phyloP scores from a whole-genome alignment of 2,113 vertebrate species.

The Numenius arquata region DNA sequence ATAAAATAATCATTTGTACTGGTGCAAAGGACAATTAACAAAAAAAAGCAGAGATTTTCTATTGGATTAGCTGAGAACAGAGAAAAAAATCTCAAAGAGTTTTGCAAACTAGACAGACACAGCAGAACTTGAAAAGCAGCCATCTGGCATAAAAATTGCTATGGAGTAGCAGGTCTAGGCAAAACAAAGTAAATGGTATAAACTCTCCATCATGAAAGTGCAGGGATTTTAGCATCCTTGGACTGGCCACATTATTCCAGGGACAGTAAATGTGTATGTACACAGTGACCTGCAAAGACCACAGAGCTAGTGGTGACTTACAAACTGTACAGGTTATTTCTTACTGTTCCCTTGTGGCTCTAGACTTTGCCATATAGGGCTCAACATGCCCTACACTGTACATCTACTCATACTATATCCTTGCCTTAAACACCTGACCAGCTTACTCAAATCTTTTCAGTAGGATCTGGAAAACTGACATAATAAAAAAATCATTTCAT shows the following conservation, averaged over 20 bases:
- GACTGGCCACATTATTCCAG: not conserved
- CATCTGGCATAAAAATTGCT: not conserved
- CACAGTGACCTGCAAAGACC: not conserved
- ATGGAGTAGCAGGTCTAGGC: not conserved
- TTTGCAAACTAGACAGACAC: not conserved
- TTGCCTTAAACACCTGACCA: not conserved
- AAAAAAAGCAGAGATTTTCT: not conserved
- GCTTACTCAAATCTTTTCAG: not conserved
- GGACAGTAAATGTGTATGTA: not conserved
- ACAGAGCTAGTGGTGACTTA: not conserved
- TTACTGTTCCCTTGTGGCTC: not conserved
- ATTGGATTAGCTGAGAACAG: not conserved
- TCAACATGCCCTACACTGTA: not conserved
- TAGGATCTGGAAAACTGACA: not conserved
- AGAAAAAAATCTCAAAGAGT: not conserved
- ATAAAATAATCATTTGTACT: not conserved
- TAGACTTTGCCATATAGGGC: not conserved
- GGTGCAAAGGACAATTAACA: not conserved
- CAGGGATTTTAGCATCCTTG: not conserved
- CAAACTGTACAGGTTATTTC: not conserved
- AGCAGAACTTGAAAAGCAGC: not conserved
- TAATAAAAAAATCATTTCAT: not conserved
- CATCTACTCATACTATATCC: not conserved
- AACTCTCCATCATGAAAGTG: not conserved
- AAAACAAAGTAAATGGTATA: not conserved